Evolutionary conservation across 2,797 vertebrate genomes (phyloP).

Genomic region (Leucoraja ocellata): DNA sequence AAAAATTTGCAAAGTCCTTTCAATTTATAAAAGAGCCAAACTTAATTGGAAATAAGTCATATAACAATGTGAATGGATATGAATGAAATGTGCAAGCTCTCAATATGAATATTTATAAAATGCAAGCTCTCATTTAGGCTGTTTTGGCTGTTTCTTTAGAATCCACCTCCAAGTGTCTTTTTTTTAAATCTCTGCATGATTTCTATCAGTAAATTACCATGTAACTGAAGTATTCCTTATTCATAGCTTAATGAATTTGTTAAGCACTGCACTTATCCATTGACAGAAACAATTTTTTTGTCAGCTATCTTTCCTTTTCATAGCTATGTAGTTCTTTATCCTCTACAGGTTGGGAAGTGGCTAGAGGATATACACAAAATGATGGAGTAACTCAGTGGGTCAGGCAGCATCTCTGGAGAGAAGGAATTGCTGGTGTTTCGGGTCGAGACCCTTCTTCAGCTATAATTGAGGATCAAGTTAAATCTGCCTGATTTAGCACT

Average conservation of each 20-base stretch:
- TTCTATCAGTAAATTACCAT: not conserved
- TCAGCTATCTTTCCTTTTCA: not conserved
- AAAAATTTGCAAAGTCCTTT: conserved; percentile 39
- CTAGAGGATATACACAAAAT: not conserved
- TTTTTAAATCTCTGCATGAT: not conserved
- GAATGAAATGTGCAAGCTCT: not conserved
- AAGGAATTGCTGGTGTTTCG: no score
- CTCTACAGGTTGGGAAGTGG: not conserved
- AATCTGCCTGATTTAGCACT: not conserved
- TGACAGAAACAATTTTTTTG: not conserved
- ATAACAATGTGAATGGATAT: conserved; percentile 38
- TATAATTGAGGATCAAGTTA: not conserved
- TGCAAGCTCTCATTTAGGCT: no score
- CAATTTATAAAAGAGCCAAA: conserved; percentile 42
- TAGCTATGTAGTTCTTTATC: not conserved
- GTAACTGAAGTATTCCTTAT: not conserved
- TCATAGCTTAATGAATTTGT: not conserved
- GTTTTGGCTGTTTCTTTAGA: not conserved
- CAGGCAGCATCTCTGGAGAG: no score
- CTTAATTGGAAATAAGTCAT: conserved; percentile 36
- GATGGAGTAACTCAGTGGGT: no score
- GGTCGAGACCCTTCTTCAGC: no score
- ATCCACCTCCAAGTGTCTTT: not conserved
- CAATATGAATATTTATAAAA: no score
- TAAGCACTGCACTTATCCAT: not conserved